These are phyloP conservation scores for Lethrus apterus DNA, from an alignment of 1,140 invertebrate genomes.

Conservation along the genomic window DNA sequence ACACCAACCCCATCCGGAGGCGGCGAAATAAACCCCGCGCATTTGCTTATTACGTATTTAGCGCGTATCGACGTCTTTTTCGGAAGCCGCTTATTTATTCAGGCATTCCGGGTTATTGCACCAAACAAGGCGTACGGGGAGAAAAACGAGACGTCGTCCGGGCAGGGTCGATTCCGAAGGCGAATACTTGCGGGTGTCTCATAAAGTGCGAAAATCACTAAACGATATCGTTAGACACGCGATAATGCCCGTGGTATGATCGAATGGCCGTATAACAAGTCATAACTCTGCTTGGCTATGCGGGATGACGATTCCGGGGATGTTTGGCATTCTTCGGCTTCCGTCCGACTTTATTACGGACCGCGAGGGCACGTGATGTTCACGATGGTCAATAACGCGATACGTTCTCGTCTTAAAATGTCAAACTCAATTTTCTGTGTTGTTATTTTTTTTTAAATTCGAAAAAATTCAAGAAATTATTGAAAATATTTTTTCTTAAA, in stretches of 20 bases:
- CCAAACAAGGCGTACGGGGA: no score
- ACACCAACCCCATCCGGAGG: slow-evolving; percentile 6
- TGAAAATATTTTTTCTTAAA: no score
- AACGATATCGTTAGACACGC: slow-evolving; percentile 21
- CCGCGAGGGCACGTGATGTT: slow-evolving; percentile 14
- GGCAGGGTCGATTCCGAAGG: neutral
- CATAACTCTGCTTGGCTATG: slow-evolving; percentile 31
- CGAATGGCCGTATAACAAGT: slow-evolving; percentile 29
- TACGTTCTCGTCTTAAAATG: no score
- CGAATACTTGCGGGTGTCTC: neutral
- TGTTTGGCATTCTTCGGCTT: slow-evolving; percentile 24
- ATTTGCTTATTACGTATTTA: neutral
- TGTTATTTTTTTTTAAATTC: no score
- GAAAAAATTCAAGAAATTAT: no score
- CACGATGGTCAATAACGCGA: no score
- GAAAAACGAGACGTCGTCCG: no score
- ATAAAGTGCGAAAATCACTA: slow-evolving; percentile 15
- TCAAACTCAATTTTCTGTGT: no score
- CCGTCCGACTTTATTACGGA: slow-evolving; percentile 24
- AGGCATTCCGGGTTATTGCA: no score
- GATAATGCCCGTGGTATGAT: slow-evolving; percentile 26
- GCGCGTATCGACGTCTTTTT: neutral
- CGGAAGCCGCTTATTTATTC: neutral
- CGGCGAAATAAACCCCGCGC: slow-evolving; percentile 4
- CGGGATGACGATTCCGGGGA: slow-evolving; percentile 24